Base-by-base conservation (phyloP, 2,797 vertebrate genomes). In the Hippoglossus hippoglossus region DNA sequence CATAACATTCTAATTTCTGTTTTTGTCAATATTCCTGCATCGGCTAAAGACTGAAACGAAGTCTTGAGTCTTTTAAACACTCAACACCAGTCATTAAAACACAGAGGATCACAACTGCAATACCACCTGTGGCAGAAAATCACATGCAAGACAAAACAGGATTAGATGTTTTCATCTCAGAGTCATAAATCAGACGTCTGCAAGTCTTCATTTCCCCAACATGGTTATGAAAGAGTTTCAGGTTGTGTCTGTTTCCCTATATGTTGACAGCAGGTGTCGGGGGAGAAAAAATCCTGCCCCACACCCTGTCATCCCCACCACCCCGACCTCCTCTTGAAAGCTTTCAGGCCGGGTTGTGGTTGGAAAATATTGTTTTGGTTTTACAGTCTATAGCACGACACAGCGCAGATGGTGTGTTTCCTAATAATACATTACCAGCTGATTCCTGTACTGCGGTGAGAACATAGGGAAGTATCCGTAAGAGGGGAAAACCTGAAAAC, bases 391-490 rank as follows among this genome's bases (percentile, higher is more conserved):
- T 10, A 21, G 18, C 44, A 46, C 36, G 36, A 6, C 7, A 21
- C 28, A 57, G 46, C 4, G 15, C 6, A 77, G 3, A 67, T 21
- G 44, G 13, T 31, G 0, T 39, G 4, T 66, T 67, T 67, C 5
- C 24, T 65, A 44, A 60, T 50, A 22, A 60, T 26, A 51, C 73
- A 85, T 90, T 84, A 93, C 91, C 89, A 64, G 36, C 22, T 90
- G 86, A 70, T 87, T 89, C 5, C 46, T 55, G 31, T 85, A 77
- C 24, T 66, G 72, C 19, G 87, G 59, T 41, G 83, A 63, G 6
- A 87, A 70, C 24, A 85, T 1, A 16, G 88, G 87, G 25, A 86
- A 24, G 51, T 86, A 88, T 63, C 74, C 77, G 49, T 88, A 87
- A 15, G 82, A 49, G 36, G 87, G 63, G 44, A 81, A 85, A 34